Conservation (phyloP, 2,888 invertebrate species). For the Volucella bombylans region DNA sequence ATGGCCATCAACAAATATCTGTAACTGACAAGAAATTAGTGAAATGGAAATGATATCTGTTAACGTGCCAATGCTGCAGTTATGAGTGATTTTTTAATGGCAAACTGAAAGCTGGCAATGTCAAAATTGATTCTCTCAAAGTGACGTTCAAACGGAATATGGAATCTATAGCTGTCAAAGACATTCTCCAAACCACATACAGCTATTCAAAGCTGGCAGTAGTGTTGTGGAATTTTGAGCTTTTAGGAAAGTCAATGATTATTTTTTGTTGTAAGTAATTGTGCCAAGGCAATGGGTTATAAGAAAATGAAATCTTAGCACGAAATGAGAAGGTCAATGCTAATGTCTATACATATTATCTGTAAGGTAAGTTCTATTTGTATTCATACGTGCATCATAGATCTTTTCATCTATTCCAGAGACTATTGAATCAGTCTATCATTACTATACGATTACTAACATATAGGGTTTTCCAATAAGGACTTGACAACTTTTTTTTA, state of each 20-base stretch:
- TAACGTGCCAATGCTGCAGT: slow-evolving; percentile 42
- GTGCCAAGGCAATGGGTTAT: neutral
- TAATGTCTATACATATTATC: no score
- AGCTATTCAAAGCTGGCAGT: neutral
- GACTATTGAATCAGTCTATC: no score
- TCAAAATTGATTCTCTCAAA: neutral
- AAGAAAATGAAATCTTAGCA: no score
- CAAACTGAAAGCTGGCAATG: slow-evolving; percentile 39
- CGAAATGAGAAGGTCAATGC: no score
- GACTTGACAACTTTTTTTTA: no score
- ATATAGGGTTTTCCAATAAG: no score
- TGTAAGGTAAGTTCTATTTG: no score
- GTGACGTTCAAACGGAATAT: neutral
- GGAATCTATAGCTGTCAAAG: neutral
- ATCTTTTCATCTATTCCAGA: no score
- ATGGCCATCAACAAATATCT: slow-evolving; percentile 32
- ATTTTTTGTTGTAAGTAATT: neutral
- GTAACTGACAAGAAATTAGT: slow-evolving; percentile 49
- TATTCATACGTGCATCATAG: no score
- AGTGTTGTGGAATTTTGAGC: slow-evolving; percentile 6
- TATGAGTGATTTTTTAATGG: slow-evolving; percentile 55
- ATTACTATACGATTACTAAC: no score
- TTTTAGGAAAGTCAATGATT: neutral
- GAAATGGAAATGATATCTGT: slow-evolving; percentile 58
- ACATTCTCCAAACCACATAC: neutral